These are phyloP conservation scores for Drosophila auraria DNA, from an alignment of 1,140 invertebrate species.

Conservation along the genomic window DNA sequence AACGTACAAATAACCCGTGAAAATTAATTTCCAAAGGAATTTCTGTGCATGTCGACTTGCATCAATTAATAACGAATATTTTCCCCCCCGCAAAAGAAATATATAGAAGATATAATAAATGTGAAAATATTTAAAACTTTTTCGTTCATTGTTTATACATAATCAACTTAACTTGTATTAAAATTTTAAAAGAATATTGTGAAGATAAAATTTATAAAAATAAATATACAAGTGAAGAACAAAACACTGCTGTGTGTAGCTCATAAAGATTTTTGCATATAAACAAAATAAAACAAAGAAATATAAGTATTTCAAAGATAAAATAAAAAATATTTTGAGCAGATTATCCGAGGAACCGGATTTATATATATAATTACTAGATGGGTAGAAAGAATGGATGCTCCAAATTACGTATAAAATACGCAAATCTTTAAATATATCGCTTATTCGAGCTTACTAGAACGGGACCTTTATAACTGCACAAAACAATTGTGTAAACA, in stretches of 20 bases:
- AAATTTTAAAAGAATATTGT: background rate
- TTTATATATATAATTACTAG: conserved; percentile 1
- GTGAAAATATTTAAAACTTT: conserved; percentile 1
- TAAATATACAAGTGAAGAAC: background rate
- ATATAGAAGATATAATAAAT: conserved; percentile 10
- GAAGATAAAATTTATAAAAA: background rate
- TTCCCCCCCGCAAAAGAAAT: background rate
- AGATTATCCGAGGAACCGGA: conserved; percentile 14
- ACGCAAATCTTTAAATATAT: conserved; percentile 4
- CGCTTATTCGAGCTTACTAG: conserved; percentile 7
- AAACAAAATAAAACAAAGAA: conserved; percentile 13
- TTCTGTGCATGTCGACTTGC: conserved; percentile 8
- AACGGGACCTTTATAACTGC: conserved; percentile 8
- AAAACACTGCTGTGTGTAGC: conserved; percentile 14
- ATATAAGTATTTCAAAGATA: background rate
- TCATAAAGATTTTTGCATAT: conserved; percentile 24
- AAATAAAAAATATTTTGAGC: conserved; percentile 3
- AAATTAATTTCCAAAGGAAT: conserved; percentile 22
- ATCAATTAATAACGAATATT: conserved; percentile 27
- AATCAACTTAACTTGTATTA: background rate
- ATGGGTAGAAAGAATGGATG: background rate
- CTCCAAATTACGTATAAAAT: conserved; percentile 4
- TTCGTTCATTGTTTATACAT: background rate
- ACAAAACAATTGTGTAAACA: conserved; percentile 51
- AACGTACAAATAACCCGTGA: conserved; percentile 19